Evolutionary conservation across 2,797 vertebrate species (phyloP).

Genomic region (Sebastes hubbsi): DNA sequence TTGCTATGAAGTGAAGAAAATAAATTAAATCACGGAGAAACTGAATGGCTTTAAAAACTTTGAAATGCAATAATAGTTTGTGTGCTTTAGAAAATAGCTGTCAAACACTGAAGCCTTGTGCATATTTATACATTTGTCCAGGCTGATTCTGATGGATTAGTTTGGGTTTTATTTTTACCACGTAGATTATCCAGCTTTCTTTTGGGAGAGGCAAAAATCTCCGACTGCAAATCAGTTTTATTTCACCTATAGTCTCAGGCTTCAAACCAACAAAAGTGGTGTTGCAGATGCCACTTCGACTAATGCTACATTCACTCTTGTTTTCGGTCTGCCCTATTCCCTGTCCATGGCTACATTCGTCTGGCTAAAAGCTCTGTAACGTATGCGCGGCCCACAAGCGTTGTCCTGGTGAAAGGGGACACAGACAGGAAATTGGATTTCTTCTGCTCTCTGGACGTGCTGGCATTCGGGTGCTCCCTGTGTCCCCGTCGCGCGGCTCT

Average conservation of each 20-base stretch:
- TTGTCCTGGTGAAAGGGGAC: constrained; percentile 47
- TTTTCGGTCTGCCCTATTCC: neutral
- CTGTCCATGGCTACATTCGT: constrained; percentile 9
- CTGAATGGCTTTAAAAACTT: constrained; percentile 16
- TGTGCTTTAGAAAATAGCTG: constrained; percentile 14
- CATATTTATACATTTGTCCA: constrained; percentile 9
- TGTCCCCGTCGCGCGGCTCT: constrained; percentile 25
- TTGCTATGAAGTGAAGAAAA: constrained; percentile 19
- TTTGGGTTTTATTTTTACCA: constrained; percentile 1
- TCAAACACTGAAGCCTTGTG: neutral
- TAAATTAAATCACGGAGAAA: constrained; percentile 42
- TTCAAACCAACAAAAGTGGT: neutral
- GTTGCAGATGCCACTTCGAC: constrained; percentile 26
- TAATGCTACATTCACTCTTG: neutral
- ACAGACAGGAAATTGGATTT: constrained; percentile 70
- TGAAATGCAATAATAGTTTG: constrained; percentile 23
- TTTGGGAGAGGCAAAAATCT: neutral
- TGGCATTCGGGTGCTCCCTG: constrained; percentile 34
- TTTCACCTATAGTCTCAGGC: neutral
- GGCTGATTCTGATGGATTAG: constrained; percentile 16
- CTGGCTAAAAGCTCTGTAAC: constrained; percentile 40
- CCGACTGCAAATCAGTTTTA: neutral
- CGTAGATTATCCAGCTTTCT: neutral
- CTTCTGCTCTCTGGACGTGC: constrained; percentile 32
- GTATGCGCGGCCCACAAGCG: constrained; percentile 17